A percentile compares a stretch with the other conserved stretches of the same genome.
Conservation (phyloP, 2,888 invertebrate genomes). For the Limnephilus marmoratus region DNA sequence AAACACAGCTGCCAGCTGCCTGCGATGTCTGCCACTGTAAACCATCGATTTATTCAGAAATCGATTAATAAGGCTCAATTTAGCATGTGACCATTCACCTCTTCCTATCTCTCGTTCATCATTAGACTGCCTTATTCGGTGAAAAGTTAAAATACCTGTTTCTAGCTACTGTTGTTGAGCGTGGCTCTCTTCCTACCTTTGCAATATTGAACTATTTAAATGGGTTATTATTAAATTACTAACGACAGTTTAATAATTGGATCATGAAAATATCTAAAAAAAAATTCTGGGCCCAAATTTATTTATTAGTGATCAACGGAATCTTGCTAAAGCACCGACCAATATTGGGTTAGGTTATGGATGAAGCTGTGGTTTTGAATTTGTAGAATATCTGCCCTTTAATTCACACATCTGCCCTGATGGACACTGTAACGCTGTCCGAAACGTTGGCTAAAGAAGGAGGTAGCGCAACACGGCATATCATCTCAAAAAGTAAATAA, state of each 20-base stretch:
- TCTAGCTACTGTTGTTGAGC: not conserved
- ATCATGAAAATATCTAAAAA: not conserved
- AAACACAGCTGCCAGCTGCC: conserved; percentile 25
- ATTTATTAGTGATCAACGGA: not conserved
- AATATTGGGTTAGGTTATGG: not conserved
- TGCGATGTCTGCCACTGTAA: conserved; percentile 17
- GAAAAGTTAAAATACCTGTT: not conserved
- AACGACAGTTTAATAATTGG: not conserved
- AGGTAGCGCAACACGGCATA: no score
- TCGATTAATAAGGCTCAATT: not conserved
- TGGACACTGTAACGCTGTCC: no score
- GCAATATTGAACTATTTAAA: no score
- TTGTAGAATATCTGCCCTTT: not conserved
- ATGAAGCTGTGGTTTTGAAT: not conserved
- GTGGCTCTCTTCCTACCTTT: not conserved
- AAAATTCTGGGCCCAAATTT: not conserved
- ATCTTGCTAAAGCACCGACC: not conserved
- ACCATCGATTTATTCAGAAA: not conserved
- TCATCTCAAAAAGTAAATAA: no score
- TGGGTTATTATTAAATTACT: not conserved
- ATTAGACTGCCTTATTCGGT: not conserved
- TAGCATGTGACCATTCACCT: not conserved
- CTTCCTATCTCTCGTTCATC: not conserved
- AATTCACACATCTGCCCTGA: no score
- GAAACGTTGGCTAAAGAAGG: no score